Evolutionary conservation across 2,797 vertebrate genomes (phyloP).

Genomic region (Sternarchorhynchus goeldii): DNA sequence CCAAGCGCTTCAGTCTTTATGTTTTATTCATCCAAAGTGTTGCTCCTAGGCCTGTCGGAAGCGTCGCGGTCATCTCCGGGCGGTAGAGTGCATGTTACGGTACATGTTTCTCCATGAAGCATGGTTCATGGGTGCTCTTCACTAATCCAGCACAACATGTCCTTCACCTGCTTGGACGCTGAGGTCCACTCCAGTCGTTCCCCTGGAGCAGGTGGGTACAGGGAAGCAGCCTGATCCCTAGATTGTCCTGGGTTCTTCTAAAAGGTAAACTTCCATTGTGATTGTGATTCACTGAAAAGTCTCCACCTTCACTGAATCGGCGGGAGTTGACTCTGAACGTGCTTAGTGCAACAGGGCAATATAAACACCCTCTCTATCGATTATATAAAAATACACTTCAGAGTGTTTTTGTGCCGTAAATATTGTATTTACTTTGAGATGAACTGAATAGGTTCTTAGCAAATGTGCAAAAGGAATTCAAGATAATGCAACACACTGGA

Average conservation of each 20-base stretch:
- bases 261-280: background rate
- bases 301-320: background rate
- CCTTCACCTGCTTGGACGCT: background rate
- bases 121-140: constrained; percentile 9
- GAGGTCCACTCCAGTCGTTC: background rate
- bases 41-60: constrained; percentile 27
- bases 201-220: background rate
- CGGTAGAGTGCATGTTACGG: constrained; percentile 17
- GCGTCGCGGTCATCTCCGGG: constrained; percentile 21
- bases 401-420: background rate
- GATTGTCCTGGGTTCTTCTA: no score
- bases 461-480: background rate
- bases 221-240: no score
- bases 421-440: background rate
- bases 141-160: background rate
- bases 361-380: background rate
- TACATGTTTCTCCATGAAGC: constrained; percentile 33
- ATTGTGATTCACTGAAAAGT: background rate
- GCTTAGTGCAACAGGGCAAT: background rate
- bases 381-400: background rate
- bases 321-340: constrained; percentile 7
- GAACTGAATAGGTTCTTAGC: background rate
- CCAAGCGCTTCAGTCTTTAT: constrained; percentile 47
- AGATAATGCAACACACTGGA: background rate
- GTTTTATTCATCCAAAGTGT: constrained; percentile 55